These are phyloP conservation scores for Agriopis leucophaearia DNA, from an alignment of 2,888 invertebrate genomes.

Conservation along the genomic window DNA sequence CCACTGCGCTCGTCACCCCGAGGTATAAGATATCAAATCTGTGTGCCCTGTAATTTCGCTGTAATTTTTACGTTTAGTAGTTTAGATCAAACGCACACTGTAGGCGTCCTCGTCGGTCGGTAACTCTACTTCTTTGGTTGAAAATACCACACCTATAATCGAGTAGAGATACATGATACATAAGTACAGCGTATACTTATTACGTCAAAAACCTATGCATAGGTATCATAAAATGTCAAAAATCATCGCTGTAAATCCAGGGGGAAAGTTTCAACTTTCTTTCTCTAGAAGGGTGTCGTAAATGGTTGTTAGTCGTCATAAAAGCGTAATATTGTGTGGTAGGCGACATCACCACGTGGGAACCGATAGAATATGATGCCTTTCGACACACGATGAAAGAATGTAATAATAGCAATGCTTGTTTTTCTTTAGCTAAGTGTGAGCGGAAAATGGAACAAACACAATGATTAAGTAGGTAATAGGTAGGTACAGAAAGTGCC, in stretches of 20 bases:
- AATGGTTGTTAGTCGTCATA: slow-evolving; percentile 39
- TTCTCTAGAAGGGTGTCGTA: slow-evolving; percentile 38
- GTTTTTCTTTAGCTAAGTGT: slow-evolving; percentile 28
- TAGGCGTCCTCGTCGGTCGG: too few species aligned
- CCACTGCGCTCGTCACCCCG: too few species aligned
- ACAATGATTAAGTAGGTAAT: background rate
- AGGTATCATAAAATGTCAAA: slow-evolving; percentile 36
- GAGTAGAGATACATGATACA: background rate
- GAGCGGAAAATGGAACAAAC: slow-evolving; percentile 22
- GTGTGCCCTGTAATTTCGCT: too few species aligned
- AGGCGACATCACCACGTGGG: slow-evolving; percentile 36
- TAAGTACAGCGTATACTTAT: background rate
- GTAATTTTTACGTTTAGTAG: too few species aligned
- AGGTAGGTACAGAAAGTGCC: too few species aligned
- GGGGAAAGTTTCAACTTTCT: slow-evolving; percentile 45
- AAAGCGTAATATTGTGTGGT: slow-evolving; percentile 30
- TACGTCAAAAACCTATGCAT: slow-evolving; percentile 19
- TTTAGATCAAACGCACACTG: too few species aligned
- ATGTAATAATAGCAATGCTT: slow-evolving; percentile 12
- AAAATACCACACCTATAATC: background rate
- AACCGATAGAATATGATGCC: slow-evolving; percentile 37
- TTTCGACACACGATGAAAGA: slow-evolving; percentile 32
- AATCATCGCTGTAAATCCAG: slow-evolving; percentile 26
- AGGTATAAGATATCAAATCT: too few species aligned
- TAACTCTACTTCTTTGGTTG: too few species aligned